Evolutionary conservation across 2,888 invertebrate species (phyloP).

Genomic region (Ectropis crepuscularia): DNA sequence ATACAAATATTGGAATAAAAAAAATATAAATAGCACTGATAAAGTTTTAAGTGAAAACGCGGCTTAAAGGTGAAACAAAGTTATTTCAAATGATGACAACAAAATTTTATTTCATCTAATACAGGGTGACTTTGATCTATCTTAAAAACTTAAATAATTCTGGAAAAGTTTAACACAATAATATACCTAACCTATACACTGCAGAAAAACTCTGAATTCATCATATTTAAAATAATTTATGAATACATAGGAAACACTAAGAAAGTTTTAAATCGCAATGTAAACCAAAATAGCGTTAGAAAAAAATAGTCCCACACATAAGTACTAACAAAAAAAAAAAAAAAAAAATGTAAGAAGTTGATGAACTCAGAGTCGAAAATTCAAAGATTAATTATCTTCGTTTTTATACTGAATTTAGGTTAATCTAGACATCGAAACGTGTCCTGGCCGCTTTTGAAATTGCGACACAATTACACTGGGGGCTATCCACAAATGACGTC

Average conservation of each 20-base stretch:
- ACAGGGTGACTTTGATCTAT: constrained; percentile 37
- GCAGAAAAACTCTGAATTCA: constrained; percentile 19
- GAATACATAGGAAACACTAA: constrained; percentile 3
- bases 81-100: constrained; percentile 10
- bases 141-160: not conserved
- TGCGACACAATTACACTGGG: too few species aligned
- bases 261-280: constrained; percentile 16
- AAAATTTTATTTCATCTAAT: constrained; percentile 38
- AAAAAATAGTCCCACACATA: not conserved
- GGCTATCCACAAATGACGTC: too few species aligned
- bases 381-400: too few species aligned
- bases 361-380: constrained; percentile 19
- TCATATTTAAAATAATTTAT: constrained; percentile 5
- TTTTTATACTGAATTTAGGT: too few species aligned
- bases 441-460: constrained; percentile 10
- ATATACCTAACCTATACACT: not conserved
- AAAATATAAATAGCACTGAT: not conserved
- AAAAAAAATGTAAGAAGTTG: not conserved
- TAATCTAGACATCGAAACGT: not conserved
- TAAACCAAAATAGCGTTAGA: constrained; percentile 8
- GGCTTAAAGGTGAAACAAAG: constrained; percentile 24
- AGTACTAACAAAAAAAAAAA: too few species aligned
- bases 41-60: constrained; percentile 20
- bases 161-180: not conserved
- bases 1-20: too few species aligned